Percentiles rank a stretch among this genome's conserved stretches.
Evolutionary conservation across 2,888 invertebrate species (phyloP).

Genomic region (Coenonympha arcania): DNA sequence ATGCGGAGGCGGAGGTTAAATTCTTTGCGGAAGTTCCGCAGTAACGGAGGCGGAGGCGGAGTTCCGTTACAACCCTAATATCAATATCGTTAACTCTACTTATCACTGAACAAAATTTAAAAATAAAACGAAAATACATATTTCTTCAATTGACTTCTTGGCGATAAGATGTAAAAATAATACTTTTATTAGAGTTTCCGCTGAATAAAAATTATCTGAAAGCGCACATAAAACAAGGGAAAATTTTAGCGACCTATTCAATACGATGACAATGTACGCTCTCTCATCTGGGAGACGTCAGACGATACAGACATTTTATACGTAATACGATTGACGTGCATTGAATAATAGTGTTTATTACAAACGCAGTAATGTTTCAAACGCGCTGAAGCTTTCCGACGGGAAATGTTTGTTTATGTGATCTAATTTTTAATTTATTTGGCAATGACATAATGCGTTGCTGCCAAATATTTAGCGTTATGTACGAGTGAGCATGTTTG

Average conservation of each 20-base stretch:
- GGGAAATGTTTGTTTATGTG: constrained; percentile 5
- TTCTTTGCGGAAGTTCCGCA: no score
- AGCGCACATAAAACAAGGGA: not conserved
- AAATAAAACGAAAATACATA: no score
- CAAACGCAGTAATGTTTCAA: not conserved
- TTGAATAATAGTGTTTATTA: not conserved
- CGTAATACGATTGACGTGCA: not conserved
- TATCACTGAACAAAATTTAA: no score
- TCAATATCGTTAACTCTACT: no score
- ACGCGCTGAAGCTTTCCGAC: not conserved
- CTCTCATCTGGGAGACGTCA: not conserved
- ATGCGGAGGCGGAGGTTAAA: no score
- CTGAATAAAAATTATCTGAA: not conserved
- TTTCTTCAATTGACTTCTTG: not conserved
- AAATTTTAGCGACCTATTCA: no score
- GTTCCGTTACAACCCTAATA: no score
- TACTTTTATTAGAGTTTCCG: not conserved
- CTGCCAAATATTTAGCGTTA: constrained; percentile 10
- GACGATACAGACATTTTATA: not conserved
- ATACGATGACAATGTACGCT: not conserved
- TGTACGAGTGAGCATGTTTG: not conserved
- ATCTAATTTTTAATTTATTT: constrained; percentile 7
- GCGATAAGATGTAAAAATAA: not conserved
- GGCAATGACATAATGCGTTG: constrained; percentile 13
- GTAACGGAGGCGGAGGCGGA: no score